Evolutionary conservation across 2,797 vertebrate species (phyloP).

Genomic region (Cuniculus paca): DNA sequence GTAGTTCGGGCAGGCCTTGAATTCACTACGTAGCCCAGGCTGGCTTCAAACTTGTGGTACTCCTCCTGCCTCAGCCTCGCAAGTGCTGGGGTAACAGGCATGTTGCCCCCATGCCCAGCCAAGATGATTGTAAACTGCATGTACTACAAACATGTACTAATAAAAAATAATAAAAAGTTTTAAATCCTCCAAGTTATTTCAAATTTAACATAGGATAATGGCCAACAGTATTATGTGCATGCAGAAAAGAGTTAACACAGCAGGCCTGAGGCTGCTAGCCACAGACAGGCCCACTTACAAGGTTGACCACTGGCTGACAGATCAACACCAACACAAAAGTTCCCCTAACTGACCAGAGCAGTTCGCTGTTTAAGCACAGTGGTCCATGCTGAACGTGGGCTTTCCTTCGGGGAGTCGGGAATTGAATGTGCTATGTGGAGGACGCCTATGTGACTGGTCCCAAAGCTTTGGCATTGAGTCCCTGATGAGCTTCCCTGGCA

Average conservation of each 20-base stretch:
- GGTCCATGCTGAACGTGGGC: neutral
- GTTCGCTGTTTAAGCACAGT: neutral
- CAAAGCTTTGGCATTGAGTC: neutral
- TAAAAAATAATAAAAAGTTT: neutral
- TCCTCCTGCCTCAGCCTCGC: neutral
- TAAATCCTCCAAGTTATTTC: neutral
- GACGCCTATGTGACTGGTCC: neutral
- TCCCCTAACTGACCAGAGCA: neutral
- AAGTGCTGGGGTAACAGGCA: neutral
- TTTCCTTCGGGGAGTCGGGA: neutral
- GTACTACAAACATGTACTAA: neutral
- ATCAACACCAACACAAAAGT: neutral
- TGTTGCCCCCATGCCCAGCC: neutral
- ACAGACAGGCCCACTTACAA: neutral
- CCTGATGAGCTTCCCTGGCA: neutral
- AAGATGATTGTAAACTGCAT: neutral
- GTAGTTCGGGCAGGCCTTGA: neutral
- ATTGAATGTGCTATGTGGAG: neutral
- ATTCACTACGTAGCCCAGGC: neutral
- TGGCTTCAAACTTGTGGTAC: neutral
- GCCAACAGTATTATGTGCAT: neutral
- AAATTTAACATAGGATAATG: neutral
- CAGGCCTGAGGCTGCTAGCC: neutral
- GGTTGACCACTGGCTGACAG: neutral
- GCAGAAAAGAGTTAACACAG: conserved; percentile 13